Percentiles rank a stretch among this genome's conserved stretches.
Evolutionary conservation across 2,888 invertebrate genomes (phyloP).

Genomic region (Drosophila cognata): DNA sequence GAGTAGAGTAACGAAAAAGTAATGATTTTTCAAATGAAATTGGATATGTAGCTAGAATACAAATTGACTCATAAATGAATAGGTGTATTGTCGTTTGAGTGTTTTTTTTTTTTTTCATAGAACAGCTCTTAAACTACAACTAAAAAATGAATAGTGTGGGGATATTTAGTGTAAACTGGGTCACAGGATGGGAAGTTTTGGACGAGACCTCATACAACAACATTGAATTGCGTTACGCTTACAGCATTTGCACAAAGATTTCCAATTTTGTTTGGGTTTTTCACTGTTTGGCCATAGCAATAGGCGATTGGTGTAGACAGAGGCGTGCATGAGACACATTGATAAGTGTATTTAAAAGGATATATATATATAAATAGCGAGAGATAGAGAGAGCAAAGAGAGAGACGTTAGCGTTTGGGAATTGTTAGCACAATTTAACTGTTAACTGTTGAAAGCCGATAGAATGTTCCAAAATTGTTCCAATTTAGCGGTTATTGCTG

Average conservation of each 20-base stretch:
- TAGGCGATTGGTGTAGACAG: constrained; percentile 53
- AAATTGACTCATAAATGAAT: constrained; percentile 7
- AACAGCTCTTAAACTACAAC: constrained; percentile 59
- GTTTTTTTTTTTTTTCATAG: constrained; percentile 14
- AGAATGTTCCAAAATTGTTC: constrained; percentile 73
- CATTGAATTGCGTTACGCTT: constrained; percentile 51
- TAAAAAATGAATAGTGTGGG: constrained; percentile 21
- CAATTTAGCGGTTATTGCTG: constrained; percentile 51
- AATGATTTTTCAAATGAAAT: not conserved
- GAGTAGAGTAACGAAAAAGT: not conserved
- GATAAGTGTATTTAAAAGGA: constrained; percentile 1
- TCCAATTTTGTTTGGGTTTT: constrained; percentile 50
- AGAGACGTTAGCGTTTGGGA: constrained; percentile 33
- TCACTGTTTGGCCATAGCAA: constrained; percentile 29
- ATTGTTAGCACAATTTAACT: constrained; percentile 83
- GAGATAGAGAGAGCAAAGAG: constrained; percentile 23
- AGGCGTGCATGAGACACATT: constrained; percentile 48
- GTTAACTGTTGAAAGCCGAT: constrained; percentile 73
- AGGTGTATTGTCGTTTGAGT: constrained; percentile 1
- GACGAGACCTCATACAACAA: constrained; percentile 63
- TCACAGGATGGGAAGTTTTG: constrained; percentile 15
- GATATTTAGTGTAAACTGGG: constrained; percentile 6
- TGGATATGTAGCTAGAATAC: constrained; percentile 9
- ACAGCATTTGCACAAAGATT: constrained; percentile 59
- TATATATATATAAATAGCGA: not conserved